Conservation (phyloP, 2,113 vertebrate species). For the Protobothrops flavoviridis region DNA sequence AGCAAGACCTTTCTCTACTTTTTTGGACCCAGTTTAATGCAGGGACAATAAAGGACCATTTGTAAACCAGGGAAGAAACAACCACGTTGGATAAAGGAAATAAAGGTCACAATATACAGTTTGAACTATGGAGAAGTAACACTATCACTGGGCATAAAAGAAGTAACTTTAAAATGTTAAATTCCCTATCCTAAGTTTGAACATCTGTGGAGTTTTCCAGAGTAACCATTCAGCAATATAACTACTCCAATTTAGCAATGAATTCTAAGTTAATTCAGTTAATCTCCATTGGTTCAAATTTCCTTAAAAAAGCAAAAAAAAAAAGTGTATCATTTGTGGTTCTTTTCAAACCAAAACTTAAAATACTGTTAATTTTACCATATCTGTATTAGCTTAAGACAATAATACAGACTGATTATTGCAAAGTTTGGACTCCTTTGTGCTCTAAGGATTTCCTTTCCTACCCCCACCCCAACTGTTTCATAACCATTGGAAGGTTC, state of each 20-base stretch:
- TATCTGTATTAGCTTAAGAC: background rate
- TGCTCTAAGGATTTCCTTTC: background rate
- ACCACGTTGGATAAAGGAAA: background rate
- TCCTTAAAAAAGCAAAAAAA: background rate
- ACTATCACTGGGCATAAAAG: background rate
- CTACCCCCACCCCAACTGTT: conserved; percentile 39
- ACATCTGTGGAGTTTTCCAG: background rate
- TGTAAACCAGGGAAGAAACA: background rate
- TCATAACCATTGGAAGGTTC: conserved; percentile 60
- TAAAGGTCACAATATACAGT: background rate
- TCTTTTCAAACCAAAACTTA: background rate
- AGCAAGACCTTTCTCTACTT: background rate
- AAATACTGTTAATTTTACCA: background rate
- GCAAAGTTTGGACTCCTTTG: background rate
- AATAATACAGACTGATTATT: background rate
- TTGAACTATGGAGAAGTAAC: background rate
- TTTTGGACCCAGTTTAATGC: background rate
- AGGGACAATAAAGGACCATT: background rate
- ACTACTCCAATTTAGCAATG: background rate
- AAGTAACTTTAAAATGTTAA: background rate
- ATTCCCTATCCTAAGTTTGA: background rate
- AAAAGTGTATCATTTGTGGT: background rate
- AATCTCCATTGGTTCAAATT: background rate
- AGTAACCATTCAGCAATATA: background rate
- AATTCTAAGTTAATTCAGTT: background rate